Percentiles rank a stretch among this genome's conserved stretches.
Evolutionary conservation across 2,113 vertebrate genomes (phyloP).

Genomic region (Tychaedon coryphoeus): DNA sequence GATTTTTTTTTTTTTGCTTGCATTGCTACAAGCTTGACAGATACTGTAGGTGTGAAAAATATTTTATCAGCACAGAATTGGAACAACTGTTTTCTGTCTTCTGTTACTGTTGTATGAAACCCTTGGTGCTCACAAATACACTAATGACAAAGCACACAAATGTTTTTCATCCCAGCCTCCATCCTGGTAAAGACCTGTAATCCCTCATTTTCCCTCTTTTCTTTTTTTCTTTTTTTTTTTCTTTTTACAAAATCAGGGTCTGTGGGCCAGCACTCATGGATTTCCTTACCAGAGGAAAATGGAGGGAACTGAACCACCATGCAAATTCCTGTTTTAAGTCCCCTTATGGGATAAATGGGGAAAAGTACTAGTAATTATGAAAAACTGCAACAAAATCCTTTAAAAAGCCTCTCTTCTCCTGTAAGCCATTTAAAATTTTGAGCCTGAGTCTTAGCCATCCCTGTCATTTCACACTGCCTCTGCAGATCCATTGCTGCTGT

Average conservation of each 20-base stretch:
- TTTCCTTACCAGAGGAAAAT: neutral
- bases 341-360: neutral
- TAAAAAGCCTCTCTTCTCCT: neutral
- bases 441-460: neutral
- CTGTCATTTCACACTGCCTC: neutral
- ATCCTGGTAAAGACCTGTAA: neutral
- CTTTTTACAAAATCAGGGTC: neutral
- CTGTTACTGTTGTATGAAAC: neutral
- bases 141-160: neutral
- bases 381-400: neutral
- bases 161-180: neutral
- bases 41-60: neutral
- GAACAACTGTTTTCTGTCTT: neutral
- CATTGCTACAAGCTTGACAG: neutral
- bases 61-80: neutral
- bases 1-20: neutral
- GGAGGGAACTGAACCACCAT: neutral
- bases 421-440: neutral
- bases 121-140: accelerated
- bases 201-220: neutral
- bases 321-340: neutral
- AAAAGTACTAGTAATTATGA: neutral
- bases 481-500: neutral
- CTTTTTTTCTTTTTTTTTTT: neutral
- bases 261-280: neutral